phyloP scores from a whole-genome alignment of 2,797 vertebrate species.

The Takifugu rubripes region DNA sequence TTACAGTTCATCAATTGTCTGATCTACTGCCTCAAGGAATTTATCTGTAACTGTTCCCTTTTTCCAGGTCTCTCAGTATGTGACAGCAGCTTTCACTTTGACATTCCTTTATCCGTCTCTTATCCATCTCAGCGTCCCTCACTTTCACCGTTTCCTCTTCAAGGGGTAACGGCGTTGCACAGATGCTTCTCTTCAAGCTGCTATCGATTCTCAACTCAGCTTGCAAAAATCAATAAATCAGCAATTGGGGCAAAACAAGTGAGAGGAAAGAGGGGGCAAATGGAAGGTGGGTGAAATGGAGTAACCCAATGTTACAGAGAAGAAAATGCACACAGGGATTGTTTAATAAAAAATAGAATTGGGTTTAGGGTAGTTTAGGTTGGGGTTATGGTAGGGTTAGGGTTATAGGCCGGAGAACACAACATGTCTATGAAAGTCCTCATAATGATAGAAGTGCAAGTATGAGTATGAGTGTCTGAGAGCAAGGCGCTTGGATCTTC shows the following conservation, averaged over 20 bases:
- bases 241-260: conserved; percentile 56
- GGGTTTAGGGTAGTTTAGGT: too few species aligned
- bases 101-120: conserved; percentile 8
- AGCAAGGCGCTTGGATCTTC: conserved; percentile 36
- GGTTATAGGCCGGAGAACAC: too few species aligned
- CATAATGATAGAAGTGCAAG: background rate
- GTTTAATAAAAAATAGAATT: too few species aligned
- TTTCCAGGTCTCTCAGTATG: background rate
- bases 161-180: conserved; percentile 44
- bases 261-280: conserved; percentile 1
- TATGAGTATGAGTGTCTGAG: conserved; percentile 8
- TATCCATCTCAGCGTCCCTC: conserved; percentile 11
- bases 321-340: background rate
- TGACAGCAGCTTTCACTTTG: background rate
- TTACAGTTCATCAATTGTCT: background rate
- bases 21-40: conserved; percentile 7
- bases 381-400: too few species aligned
- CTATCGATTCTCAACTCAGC: conserved; percentile 52
- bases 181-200: conserved; percentile 43
- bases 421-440: too few species aligned
- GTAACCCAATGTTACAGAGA: background rate
- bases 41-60: conserved; percentile 3
- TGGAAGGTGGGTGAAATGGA: conserved; percentile 3
- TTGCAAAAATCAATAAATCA: conserved; percentile 63
- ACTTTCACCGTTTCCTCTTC: conserved; percentile 27